Evolutionary conservation across 1,140 invertebrate genomes (phyloP).

Genomic region (Hyles vespertilio): DNA sequence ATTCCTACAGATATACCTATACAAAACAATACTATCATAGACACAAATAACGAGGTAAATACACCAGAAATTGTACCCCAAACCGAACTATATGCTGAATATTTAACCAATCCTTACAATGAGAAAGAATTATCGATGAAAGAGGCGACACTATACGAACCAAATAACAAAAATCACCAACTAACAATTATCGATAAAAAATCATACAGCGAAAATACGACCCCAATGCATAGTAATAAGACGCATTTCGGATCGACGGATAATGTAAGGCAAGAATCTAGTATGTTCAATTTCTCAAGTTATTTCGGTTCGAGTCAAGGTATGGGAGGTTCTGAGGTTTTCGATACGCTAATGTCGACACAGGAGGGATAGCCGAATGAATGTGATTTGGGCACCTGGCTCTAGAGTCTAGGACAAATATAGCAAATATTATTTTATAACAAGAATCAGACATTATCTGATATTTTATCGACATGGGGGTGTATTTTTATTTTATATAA

Average conservation of each 20-base stretch:
- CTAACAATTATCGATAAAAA: slow-evolving; percentile 32
- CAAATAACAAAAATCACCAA: slow-evolving; percentile 19
- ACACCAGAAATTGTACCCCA: slow-evolving; percentile 40
- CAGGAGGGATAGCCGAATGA: slow-evolving; percentile 63
- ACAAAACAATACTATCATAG: slow-evolving; percentile 19
- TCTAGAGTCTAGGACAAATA: slow-evolving; percentile 22
- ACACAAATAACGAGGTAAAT: slow-evolving; percentile 19
- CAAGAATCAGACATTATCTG: too few relatives aligned
- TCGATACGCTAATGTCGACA: slow-evolving; percentile 59
- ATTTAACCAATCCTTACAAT: slow-evolving; percentile 76
- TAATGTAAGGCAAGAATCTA: slow-evolving; percentile 56
- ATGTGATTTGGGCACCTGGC: slow-evolving; percentile 48
- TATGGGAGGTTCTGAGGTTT: slow-evolving; percentile 77
- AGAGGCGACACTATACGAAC: slow-evolving; percentile 50
- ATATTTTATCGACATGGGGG: neutral
- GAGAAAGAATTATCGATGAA: slow-evolving; percentile 42
- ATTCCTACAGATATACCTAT: slow-evolving; percentile 18
- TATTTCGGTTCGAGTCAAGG: slow-evolving; percentile 76
- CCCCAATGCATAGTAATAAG: slow-evolving; percentile 57
- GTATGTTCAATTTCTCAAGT: slow-evolving; percentile 72
- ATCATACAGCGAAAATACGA: slow-evolving; percentile 64
- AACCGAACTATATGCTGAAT: slow-evolving; percentile 72
- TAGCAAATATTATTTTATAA: neutral
- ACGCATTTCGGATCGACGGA: slow-evolving; percentile 67
- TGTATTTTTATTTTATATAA: neutral